Conservation (phyloP, 1,140 invertebrate species). For the Himalopsyche phryganea region DNA sequence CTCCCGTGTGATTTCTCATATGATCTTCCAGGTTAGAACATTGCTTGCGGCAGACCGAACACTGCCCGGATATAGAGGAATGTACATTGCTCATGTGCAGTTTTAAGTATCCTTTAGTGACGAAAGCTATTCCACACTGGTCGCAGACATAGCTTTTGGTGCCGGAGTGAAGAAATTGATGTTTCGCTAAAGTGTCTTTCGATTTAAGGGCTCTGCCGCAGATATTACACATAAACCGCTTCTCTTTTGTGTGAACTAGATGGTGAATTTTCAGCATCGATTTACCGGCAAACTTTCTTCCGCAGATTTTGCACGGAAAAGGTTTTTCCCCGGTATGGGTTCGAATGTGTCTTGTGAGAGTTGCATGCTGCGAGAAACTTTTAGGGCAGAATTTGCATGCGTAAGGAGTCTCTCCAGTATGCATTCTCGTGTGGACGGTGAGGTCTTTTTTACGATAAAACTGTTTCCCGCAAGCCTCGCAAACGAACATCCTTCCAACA, state of each 20-base stretch:
- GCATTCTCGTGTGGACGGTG: constrained; percentile 38
- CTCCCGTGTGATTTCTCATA: constrained; percentile 67
- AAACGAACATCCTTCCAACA: constrained; percentile 37
- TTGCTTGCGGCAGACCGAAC: constrained; percentile 51
- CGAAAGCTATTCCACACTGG: constrained; percentile 60
- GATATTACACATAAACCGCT: constrained; percentile 65
- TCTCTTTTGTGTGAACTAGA: constrained; percentile 60
- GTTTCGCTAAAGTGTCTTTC: constrained; percentile 46
- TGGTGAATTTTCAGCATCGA: constrained; percentile 46
- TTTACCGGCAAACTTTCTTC: constrained; percentile 58
- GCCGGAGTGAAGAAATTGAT: constrained; percentile 45
- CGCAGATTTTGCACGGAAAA: constrained; percentile 60
- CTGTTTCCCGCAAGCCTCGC: constrained; percentile 46
- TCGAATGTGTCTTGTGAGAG: constrained; percentile 53
- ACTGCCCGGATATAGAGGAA: constrained; percentile 33
- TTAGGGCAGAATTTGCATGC: constrained; percentile 14
- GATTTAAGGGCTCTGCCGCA: constrained; percentile 61
- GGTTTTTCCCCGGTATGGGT: constrained; percentile 73
- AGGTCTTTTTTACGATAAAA: constrained; percentile 48
- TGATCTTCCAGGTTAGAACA: constrained; percentile 65
- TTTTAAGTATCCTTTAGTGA: constrained; percentile 50
- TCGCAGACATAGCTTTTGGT: constrained; percentile 57
- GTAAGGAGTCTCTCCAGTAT: constrained; percentile 29
- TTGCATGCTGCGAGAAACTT: constrained; percentile 20
- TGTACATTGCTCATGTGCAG: constrained; percentile 27